These are phyloP conservation scores for Acleris literana DNA, from an alignment of 2,888 invertebrate species.

Conservation along the genomic window DNA sequence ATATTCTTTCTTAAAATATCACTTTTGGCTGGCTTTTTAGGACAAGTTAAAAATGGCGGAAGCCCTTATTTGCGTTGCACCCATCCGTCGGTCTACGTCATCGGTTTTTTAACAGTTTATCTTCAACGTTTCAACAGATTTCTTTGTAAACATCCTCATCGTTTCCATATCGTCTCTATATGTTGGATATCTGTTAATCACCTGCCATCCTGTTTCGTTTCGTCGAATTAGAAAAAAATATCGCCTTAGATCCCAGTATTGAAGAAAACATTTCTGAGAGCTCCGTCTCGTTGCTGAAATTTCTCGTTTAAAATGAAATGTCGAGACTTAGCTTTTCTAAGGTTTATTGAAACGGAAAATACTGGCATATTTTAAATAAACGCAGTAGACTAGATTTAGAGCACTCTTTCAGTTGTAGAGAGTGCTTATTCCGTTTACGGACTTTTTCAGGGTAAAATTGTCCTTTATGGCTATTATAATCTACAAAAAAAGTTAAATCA, in stretches of 20 bases:
- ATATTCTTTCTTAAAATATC: conserved; percentile 25
- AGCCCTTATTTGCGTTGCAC: conserved; percentile 20
- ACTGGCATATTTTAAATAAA: conserved; percentile 28
- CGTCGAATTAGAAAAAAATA: conserved; percentile 43
- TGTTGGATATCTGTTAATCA: conserved; percentile 38
- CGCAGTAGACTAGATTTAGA: conserved; percentile 23
- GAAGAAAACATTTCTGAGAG: conserved; percentile 30
- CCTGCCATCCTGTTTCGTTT: conserved; percentile 42
- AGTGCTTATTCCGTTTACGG: conserved; percentile 26
- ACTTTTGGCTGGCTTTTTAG: conserved; percentile 19
- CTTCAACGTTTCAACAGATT: conserved; percentile 7
- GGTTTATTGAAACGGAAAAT: conserved; percentile 32
- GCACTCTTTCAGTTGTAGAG: conserved; percentile 18
- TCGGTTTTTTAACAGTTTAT: conserved; percentile 15
- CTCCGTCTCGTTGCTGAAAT: conserved; percentile 15
- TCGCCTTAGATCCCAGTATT: conserved; percentile 42
- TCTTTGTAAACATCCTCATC: conserved; percentile 23
- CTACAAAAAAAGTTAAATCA: not conserved
- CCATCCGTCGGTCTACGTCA: conserved; percentile 15
- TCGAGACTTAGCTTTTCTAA: conserved; percentile 32
- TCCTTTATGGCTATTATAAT: no score
- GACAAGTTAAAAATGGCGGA: conserved; percentile 30
- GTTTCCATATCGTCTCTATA: conserved; percentile 25
- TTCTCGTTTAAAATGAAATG: conserved; percentile 34
- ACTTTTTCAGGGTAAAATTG: not conserved